These are phyloP conservation scores for Fopius arisanus DNA, from an alignment of 1,140 invertebrate genomes.

Conservation along the genomic window DNA sequence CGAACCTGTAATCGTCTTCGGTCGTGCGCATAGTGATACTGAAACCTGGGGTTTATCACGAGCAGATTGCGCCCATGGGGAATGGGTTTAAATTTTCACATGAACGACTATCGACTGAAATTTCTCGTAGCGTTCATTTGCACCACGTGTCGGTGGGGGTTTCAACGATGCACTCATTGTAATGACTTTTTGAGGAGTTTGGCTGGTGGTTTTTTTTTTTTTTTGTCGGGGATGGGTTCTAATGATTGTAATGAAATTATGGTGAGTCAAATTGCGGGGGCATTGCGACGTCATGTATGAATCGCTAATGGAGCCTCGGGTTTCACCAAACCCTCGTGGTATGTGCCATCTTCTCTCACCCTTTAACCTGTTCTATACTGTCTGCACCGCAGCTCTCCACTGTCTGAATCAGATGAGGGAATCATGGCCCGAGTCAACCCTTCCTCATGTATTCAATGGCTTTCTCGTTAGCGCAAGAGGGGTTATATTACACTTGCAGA, in stretches of 20 bases:
- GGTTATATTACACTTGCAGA: neutral
- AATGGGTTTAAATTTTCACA: slow-evolving; percentile 52
- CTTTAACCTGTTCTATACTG: neutral
- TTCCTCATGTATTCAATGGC: neutral
- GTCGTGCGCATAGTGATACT: slow-evolving; percentile 25
- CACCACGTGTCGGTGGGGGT: neutral
- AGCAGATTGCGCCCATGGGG: slow-evolving; percentile 43
- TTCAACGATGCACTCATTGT: neutral
- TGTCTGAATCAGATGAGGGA: neutral
- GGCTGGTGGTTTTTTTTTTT: neutral
- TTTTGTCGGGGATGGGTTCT: neutral
- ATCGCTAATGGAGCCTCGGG: neutral
- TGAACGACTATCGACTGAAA: slow-evolving; percentile 48
- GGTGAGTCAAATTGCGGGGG: neutral
- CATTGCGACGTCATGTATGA: neutral
- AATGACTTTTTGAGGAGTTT: neutral
- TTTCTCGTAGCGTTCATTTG: slow-evolving; percentile 19
- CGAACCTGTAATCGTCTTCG: slow-evolving; percentile 8
- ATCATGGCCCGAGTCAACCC: neutral
- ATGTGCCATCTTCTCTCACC: neutral
- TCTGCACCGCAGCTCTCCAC: neutral
- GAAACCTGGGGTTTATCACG: slow-evolving; percentile 35
- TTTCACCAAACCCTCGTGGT: neutral
- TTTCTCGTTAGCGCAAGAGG: neutral
- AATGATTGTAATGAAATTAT: neutral